phyloP scores from a whole-genome alignment of 2,888 invertebrate species.

The Molorchus minor region DNA sequence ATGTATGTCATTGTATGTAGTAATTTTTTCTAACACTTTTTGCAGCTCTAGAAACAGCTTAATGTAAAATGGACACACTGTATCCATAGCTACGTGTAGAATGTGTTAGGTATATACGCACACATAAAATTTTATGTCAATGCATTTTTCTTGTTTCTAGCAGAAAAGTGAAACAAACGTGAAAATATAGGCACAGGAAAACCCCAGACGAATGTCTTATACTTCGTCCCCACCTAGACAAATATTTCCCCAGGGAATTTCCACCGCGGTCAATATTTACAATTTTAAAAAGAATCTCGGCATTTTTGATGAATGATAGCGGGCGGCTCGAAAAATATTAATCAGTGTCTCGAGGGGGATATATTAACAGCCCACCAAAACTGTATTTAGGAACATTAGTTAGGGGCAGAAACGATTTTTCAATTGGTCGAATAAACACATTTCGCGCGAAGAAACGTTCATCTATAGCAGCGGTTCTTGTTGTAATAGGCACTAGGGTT shows the following conservation, averaged over 20 bases:
- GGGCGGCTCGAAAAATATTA: constrained; percentile 6
- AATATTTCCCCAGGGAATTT: neutral
- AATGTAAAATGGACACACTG: too few species aligned
- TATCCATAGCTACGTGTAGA: too few species aligned
- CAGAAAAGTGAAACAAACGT: too few species aligned
- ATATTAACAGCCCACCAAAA: constrained; percentile 28
- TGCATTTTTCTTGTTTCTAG: too few species aligned
- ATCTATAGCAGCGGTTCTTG: constrained; percentile 58
- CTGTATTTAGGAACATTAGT: constrained; percentile 37
- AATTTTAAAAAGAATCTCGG: constrained; percentile 4
- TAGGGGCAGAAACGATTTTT: constrained; percentile 52
- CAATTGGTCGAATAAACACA: constrained; percentile 59
- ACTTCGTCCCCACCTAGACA: neutral
- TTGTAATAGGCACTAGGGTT: constrained; percentile 48
- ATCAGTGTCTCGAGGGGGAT: constrained; percentile 28
- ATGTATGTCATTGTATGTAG: too few species aligned
- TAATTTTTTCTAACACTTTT: too few species aligned
- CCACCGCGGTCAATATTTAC: neutral
- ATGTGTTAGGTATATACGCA: too few species aligned
- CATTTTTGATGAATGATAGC: constrained; percentile 4
- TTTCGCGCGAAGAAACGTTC: constrained; percentile 54
- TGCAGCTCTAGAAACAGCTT: too few species aligned
- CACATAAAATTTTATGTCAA: too few species aligned
- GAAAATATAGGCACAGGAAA: too few species aligned
- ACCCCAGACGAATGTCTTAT: too few species aligned